A percentile compares a stretch with the other conserved stretches of the same genome.
phyloP scores from a whole-genome alignment of 2,888 invertebrate genomes.

The Campoplex capitator region DNA sequence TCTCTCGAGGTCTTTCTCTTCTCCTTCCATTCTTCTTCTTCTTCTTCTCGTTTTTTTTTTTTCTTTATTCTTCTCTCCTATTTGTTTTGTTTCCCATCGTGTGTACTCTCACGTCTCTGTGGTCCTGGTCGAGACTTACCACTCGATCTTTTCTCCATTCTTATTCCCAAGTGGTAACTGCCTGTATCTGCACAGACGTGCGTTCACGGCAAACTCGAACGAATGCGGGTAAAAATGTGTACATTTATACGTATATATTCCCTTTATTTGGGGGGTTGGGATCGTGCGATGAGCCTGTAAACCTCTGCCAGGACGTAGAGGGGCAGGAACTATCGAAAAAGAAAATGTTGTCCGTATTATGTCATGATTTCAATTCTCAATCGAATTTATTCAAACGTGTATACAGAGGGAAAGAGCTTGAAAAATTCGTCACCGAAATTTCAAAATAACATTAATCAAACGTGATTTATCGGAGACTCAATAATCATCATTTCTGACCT shows the following conservation, averaged over 20 bases:
- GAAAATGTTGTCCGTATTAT: no score
- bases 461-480: neutral
- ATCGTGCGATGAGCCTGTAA: no score
- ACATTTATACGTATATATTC: no score
- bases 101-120: conserved; percentile 41
- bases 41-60: conserved; percentile 34
- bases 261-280: no score
- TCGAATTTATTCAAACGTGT: neutral
- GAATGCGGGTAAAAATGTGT: no score
- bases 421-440: neutral
- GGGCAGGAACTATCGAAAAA: no score
- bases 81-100: conserved; percentile 40
- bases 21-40: conserved; percentile 45
- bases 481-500: neutral
- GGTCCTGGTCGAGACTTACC: conserved; percentile 48
- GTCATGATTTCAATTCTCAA: neutral
- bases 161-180: conserved; percentile 3
- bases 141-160: conserved; percentile 39
- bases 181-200: neutral
- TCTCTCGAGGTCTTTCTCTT: conserved; percentile 61
- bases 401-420: neutral
- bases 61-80: conserved; percentile 29
- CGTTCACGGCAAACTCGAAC: neutral
- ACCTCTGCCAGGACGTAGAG: no score
- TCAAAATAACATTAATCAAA: neutral